Percentiles rank a stretch among this genome's conserved stretches.
phyloP scores from a whole-genome alignment of 2,113 vertebrate genomes.

The Hippopotamus amphibius region DNA sequence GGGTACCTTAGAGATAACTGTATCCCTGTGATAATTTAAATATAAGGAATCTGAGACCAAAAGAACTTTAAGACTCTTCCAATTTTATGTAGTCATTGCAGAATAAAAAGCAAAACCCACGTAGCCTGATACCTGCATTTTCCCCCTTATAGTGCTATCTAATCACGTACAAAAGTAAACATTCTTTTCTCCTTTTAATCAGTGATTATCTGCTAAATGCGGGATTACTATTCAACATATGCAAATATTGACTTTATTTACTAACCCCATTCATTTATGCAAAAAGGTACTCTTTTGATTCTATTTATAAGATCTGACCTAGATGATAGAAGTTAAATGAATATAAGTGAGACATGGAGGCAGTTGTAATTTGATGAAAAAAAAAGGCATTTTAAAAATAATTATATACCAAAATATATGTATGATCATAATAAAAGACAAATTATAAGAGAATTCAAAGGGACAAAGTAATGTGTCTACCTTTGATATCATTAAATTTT shows the following conservation, averaged over 20 bases:
- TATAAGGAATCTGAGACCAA: neutral
- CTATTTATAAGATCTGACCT: neutral
- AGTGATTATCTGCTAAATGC: neutral
- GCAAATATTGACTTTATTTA: neutral
- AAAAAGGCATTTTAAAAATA: neutral
- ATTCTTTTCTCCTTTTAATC: neutral
- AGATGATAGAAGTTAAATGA: neutral
- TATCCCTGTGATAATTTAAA: neutral
- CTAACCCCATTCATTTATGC: neutral
- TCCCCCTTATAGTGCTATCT: neutral
- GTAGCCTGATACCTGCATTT: neutral
- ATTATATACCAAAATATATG: neutral
- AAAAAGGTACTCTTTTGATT: neutral
- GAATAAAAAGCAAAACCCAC: neutral
- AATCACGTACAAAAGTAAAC: neutral
- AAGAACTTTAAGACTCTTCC: neutral
- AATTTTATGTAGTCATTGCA: neutral
- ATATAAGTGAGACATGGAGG: neutral
- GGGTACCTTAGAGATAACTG: neutral
- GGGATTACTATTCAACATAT: neutral
- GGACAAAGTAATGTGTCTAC: neutral
- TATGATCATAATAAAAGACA: neutral
- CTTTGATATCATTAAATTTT: neutral
- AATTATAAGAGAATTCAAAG: neutral
- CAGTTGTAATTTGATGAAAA: neutral